Conservation (phyloP, 2,888 invertebrate genomes). For the Phaonia tiefii region DNA sequence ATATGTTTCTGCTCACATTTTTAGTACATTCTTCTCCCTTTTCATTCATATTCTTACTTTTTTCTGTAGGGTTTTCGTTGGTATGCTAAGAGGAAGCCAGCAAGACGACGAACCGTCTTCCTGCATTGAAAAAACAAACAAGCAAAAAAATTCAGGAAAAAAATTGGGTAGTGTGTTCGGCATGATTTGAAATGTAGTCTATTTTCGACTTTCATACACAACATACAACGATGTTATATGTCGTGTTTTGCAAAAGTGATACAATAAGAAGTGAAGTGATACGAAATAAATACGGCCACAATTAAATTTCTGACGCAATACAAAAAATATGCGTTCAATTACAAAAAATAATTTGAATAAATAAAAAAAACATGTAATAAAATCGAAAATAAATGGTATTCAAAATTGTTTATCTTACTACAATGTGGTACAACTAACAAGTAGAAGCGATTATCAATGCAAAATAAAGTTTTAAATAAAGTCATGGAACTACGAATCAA, state of each 20-base stretch:
- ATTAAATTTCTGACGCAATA: no score
- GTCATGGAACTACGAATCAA: no score
- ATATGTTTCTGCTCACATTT: background rate
- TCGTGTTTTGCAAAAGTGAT: conserved; percentile 65
- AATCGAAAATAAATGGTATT: no score
- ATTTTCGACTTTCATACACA: conserved; percentile 67
- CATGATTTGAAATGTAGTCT: conserved; percentile 68
- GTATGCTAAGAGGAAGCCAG: background rate
- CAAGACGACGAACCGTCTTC: conserved; percentile 1
- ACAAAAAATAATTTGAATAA: no score
- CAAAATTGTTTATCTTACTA: no score
- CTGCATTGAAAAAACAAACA: conserved; percentile 2
- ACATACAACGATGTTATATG: conserved; percentile 68
- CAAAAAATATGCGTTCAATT: no score
- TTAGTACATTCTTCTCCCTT: conserved; percentile 57
- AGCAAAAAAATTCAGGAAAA: conserved; percentile 28
- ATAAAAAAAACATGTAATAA: no score
- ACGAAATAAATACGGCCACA: background rate
- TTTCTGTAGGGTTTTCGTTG: conserved; percentile 23
- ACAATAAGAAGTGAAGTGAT: conserved; percentile 24
- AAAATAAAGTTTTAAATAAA: no score
- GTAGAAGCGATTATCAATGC: no score
- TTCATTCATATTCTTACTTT: conserved; percentile 8
- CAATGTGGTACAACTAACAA: no score
- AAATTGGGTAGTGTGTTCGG: conserved; percentile 65